Evolutionary conservation across 2,888 invertebrate species (phyloP).

Genomic region (Metallyticus violacea): DNA sequence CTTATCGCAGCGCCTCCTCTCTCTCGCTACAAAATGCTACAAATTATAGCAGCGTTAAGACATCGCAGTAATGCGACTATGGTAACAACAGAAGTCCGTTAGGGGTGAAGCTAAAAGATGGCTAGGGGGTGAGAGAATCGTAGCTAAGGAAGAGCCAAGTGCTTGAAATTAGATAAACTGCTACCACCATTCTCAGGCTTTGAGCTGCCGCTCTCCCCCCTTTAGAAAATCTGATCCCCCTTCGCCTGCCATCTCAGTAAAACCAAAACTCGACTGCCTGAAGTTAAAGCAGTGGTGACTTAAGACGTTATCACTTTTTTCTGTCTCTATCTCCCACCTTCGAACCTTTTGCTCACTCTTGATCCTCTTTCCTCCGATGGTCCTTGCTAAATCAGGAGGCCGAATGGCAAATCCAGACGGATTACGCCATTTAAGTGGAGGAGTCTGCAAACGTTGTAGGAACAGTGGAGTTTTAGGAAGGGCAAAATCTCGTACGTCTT

Average conservation of each 20-base stretch:
- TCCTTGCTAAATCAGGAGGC: slow-evolving; percentile 29
- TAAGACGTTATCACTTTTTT: slow-evolving; percentile 33
- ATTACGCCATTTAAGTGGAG: slow-evolving; percentile 32
- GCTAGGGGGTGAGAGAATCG: background rate
- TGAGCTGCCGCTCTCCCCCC: slow-evolving; percentile 4
- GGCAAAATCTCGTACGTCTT: slow-evolving; percentile 25
- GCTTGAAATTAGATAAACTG: slow-evolving; percentile 31
- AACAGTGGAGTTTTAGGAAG: slow-evolving; percentile 17
- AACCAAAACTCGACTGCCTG: slow-evolving; percentile 25
- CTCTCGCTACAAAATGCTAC: slow-evolving; percentile 1
- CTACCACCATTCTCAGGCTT: slow-evolving; percentile 15
- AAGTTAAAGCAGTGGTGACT: slow-evolving; percentile 28
- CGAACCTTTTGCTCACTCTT: background rate
- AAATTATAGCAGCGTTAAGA: slow-evolving; percentile 13
- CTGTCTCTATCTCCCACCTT: background rate
- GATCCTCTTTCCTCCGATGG: slow-evolving; percentile 14
- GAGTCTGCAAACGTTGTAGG: background rate
- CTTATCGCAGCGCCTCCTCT: background rate
- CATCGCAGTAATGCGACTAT: background rate
- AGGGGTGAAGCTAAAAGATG: background rate
- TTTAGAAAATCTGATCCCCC: slow-evolving; percentile 18
- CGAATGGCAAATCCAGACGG: slow-evolving; percentile 32
- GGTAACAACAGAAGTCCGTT: background rate
- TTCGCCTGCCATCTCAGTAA: slow-evolving; percentile 20
- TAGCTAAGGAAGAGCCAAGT: slow-evolving; percentile 17